A percentile compares a stretch with the other conserved stretches of the same genome.
phyloP scores from a whole-genome alignment of 2,113 vertebrate genomes.

The Psammodynastes pulverulentus region DNA sequence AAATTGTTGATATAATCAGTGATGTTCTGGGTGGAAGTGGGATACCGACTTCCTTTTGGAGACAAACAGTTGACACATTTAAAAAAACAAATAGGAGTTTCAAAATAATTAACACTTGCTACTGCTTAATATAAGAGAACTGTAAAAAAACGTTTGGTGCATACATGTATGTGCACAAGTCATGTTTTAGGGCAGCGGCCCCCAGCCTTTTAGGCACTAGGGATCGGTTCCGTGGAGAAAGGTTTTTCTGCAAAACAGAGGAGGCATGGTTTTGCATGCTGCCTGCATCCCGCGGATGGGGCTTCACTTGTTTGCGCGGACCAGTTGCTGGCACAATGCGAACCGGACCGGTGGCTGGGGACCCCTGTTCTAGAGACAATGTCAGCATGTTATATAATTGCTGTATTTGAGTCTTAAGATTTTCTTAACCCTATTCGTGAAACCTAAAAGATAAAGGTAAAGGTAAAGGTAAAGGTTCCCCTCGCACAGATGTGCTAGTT shows the following conservation, averaged over 20 bases:
- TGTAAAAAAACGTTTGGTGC: not conserved
- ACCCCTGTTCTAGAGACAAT: not conserved
- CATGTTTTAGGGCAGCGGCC: not conserved
- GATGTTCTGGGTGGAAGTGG: not conserved
- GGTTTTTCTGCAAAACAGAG: no score
- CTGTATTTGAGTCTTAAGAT: constrained; percentile 6
- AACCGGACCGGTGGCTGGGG: no score
- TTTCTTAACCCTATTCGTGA: not conserved
- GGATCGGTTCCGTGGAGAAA: no score
- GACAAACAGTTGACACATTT: not conserved
- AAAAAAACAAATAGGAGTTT: not conserved
- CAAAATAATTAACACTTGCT: not conserved
- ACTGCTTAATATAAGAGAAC: not conserved
- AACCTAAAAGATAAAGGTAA: no score
- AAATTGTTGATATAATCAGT: not conserved
- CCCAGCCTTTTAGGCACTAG: no score
- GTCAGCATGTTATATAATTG: not conserved
- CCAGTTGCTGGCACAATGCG: no score
- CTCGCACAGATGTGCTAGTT: no score
- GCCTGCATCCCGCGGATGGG: no score
- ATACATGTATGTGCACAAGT: not conserved
- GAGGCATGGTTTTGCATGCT: no score
- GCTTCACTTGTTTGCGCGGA: no score
- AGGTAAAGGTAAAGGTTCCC: no score
- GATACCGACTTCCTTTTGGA: not conserved